A percentile compares a stretch with the other conserved stretches of the same genome.
These are phyloP conservation scores for Eptesicus fuscus DNA, from an alignment of 2,113 vertebrate genomes.

Conservation along the genomic window DNA sequence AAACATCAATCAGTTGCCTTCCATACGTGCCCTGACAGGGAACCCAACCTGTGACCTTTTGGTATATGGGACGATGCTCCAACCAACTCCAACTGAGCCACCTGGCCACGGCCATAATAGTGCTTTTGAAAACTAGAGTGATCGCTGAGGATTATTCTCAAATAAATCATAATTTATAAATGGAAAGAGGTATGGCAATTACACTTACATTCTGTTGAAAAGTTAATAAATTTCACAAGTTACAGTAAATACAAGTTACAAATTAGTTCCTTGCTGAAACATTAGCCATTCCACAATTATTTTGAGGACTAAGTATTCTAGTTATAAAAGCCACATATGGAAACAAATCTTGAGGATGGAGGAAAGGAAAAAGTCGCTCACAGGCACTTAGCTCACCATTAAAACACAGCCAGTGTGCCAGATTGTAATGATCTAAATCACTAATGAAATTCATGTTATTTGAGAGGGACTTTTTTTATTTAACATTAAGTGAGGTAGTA, in stretches of 20 bases:
- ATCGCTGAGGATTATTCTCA: not conserved
- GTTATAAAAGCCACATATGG: not conserved
- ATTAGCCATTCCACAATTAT: conserved; percentile 30
- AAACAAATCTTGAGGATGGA: conserved; percentile 5
- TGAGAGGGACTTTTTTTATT: conserved; percentile 52
- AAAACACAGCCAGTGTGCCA: conserved; percentile 18
- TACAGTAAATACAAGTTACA: conserved; percentile 29
- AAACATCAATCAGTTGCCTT: not conserved
- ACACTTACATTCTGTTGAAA: not conserved
- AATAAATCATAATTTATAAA: conserved; percentile 32
- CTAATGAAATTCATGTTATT: conserved; percentile 71
- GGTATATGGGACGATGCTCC: not conserved
- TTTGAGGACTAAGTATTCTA: conserved; percentile 36
- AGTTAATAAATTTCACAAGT: conserved; percentile 51
- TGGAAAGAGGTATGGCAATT: not conserved
- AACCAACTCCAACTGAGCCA: not conserved
- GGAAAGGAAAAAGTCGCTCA: not conserved
- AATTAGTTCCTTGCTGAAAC: conserved; percentile 29
- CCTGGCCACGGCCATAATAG: not conserved
- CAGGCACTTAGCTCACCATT: not conserved
- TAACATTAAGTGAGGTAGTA: conserved; percentile 72
- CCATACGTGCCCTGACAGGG: not conserved
- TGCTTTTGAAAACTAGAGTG: not conserved
- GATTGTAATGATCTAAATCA: conserved; percentile 69
- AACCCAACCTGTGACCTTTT: not conserved